Percentiles rank a stretch among this genome's conserved stretches.
phyloP scores from a whole-genome alignment of 1,140 invertebrate species.

The Plutomurus gul region DNA sequence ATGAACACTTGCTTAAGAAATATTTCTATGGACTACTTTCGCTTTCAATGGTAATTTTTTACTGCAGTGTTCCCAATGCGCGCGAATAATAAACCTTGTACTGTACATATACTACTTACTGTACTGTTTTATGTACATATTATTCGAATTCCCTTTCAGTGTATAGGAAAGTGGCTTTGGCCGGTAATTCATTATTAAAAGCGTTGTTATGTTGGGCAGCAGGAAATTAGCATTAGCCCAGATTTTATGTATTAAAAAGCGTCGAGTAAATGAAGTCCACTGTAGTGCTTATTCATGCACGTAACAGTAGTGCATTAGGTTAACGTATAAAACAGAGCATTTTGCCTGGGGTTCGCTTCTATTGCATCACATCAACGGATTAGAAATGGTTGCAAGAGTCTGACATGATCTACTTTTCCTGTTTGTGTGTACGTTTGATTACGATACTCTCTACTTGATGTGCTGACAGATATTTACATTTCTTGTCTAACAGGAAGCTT shows the following conservation, averaged over 20 bases:
- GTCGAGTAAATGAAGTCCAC: background rate
- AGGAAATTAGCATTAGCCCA: slow-evolving; percentile 15
- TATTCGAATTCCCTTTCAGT: background rate
- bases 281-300: too few species aligned
- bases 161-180: too few species aligned
- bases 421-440: too few species aligned
- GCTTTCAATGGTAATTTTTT: background rate
- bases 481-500: too few species aligned
- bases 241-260: too few species aligned
- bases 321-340: too few species aligned
- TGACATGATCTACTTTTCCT: background rate
- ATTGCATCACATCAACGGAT: background rate
- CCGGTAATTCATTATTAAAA: background rate
- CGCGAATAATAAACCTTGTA: too few species aligned
- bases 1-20: background rate
- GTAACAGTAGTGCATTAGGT: too few species aligned
- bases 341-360: background rate
- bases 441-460: too few species aligned
- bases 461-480: too few species aligned
- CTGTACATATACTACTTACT: too few species aligned
- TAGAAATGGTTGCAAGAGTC: background rate
- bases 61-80: background rate
- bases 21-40: background rate
- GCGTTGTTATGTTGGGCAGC: background rate
- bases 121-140: background rate